These are phyloP conservation scores for Oryctolagus cuniculus DNA, from an alignment of 2,113 vertebrate genomes.

Conservation along the genomic window DNA sequence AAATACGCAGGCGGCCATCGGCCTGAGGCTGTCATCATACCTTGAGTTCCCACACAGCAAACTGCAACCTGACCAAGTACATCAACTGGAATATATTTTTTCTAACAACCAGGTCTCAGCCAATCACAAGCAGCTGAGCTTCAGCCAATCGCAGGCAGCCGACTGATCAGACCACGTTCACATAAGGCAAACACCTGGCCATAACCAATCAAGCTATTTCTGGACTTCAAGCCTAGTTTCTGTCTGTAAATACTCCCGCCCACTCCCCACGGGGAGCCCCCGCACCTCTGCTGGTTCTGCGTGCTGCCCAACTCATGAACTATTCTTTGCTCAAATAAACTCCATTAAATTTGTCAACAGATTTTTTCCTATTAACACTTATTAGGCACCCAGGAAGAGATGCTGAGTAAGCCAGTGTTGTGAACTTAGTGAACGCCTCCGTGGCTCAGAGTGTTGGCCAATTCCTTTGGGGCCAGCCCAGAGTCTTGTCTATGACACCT, in stretches of 20 bases:
- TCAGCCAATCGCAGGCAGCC: not conserved
- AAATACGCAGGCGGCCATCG: not conserved
- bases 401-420: not conserved
- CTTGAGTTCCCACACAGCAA: not conserved
- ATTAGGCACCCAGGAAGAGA: not conserved
- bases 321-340: not conserved
- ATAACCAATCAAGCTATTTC: not conserved
- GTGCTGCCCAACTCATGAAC: not conserved
- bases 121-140: not conserved
- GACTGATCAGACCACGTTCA: not conserved
- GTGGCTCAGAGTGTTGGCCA: not conserved
- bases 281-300: not conserved
- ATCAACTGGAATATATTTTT: not conserved
- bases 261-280: not conserved
- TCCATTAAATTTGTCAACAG: not conserved
- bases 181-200: not conserved
- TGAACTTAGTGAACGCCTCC: not conserved
- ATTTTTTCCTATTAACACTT: not conserved
- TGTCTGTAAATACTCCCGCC: not conserved
- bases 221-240: not conserved
- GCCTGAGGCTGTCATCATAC: not conserved
- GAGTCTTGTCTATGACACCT: not conserved
- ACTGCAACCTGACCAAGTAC: not conserved
- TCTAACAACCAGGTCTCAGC: not conserved
- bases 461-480: not conserved